Conservation (phyloP, 1,140 invertebrate species). For the Zaprionus inermis region DNA sequence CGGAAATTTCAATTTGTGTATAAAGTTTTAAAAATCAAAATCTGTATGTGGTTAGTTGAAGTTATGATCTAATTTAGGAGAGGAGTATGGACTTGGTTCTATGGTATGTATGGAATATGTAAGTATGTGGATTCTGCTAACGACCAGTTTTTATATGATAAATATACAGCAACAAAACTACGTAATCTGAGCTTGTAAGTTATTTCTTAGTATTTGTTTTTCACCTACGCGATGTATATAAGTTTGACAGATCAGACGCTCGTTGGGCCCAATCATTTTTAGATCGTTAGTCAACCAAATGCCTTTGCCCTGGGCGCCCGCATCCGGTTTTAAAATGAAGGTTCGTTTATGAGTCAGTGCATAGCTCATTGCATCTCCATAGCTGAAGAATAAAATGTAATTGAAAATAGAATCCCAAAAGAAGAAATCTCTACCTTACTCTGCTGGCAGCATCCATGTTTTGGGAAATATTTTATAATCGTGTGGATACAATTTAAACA, state of each 20-base stretch:
- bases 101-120: neutral
- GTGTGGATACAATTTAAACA: constrained; percentile 93
- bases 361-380: constrained; percentile 79
- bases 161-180: no score
- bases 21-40: neutral
- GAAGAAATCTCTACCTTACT: constrained; percentile 86
- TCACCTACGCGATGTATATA: constrained; percentile 86
- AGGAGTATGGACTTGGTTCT: no score
- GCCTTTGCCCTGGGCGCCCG: constrained; percentile 93
- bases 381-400: constrained; percentile 38
- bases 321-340: constrained; percentile 95
- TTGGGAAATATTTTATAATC: constrained; percentile 96
- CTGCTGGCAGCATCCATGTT: constrained; percentile 96
- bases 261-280: constrained; percentile 91
- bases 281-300: constrained; percentile 92
- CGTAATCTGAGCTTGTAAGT: no score
- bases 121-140: no score
- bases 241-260: constrained; percentile 93
- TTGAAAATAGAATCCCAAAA: neutral
- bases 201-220: no score
- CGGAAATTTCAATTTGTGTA: neutral
- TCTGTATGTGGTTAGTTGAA: no score
- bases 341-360: constrained; percentile 88
- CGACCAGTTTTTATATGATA: no score
- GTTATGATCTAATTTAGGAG: no score